phyloP scores from a whole-genome alignment of 2,113 vertebrate species.

The Lamprologus callipterus region DNA sequence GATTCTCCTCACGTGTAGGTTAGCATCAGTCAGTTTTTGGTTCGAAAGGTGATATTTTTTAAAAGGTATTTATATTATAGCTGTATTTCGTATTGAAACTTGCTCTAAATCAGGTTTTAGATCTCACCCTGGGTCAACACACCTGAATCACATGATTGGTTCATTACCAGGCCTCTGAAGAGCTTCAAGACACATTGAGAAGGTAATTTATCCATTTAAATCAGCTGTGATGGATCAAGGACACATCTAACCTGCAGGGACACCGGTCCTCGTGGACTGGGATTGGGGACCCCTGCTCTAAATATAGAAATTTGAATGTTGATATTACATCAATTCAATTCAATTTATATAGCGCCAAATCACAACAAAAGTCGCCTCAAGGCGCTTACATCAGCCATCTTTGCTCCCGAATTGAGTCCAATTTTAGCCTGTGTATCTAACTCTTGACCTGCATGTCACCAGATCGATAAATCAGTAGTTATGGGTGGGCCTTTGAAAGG shows the following conservation, averaged over 20 bases:
- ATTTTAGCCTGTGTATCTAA: neutral
- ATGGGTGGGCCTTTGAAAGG: neutral
- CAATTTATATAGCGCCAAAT: neutral
- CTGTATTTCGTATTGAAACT: neutral
- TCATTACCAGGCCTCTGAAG: neutral
- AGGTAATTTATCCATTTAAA: neutral
- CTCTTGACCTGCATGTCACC: neutral
- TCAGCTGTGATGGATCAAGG: neutral
- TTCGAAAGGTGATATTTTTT: neutral
- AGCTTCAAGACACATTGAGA: neutral
- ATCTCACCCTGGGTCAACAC: neutral
- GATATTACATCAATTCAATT: neutral
- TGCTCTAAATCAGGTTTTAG: neutral
- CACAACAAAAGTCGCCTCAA: rapidly evolving
- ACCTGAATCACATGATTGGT: neutral
- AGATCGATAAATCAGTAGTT: neutral
- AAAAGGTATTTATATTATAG: neutral
- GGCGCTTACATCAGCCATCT: neutral
- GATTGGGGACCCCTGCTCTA: neutral
- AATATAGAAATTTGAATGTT: neutral
- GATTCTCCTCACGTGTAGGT: neutral
- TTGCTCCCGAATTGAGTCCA: neutral
- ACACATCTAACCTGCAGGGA: neutral
- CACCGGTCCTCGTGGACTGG: neutral
- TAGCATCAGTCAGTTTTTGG: neutral